Evolutionary conservation across 2,888 invertebrate species (phyloP).

Genomic region (Drosophila prolongata): DNA sequence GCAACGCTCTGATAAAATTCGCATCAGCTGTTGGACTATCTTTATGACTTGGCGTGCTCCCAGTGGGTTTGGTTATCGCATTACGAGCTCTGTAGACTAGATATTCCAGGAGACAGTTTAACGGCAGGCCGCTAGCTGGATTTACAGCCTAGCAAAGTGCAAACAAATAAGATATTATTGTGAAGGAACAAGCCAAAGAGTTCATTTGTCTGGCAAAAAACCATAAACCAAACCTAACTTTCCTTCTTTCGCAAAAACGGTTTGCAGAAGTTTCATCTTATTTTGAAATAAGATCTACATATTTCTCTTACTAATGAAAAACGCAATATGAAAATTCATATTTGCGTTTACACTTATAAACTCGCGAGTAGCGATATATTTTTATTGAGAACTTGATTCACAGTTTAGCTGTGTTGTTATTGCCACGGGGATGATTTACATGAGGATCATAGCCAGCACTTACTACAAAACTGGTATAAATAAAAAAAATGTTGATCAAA

Average conservation of each 20-base stretch:
- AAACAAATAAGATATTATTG: conserved; percentile 2
- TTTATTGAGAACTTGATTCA: conserved; percentile 25
- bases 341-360: conserved; percentile 27
- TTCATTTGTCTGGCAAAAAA: conserved; percentile 2
- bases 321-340: too few species aligned
- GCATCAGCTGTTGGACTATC: conserved; percentile 30
- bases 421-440: conserved; percentile 38
- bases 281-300: too few species aligned
- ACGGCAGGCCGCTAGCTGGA: conserved; percentile 9
- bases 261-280: too few species aligned
- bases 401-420: conserved; percentile 29
- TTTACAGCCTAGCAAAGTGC: conserved; percentile 10
- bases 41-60: conserved; percentile 34
- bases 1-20: conserved; percentile 19
- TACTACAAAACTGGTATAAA: conserved; percentile 2
- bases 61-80: conserved; percentile 3
- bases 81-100: background rate
- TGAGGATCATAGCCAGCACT: conserved; percentile 35
- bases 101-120: conserved; percentile 35
- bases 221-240: too few species aligned
- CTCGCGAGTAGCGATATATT: conserved; percentile 23
- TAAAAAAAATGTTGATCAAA: background rate
- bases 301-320: too few species aligned
- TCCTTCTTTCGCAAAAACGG: too few species aligned
- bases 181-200: background rate